Evolutionary conservation across 1,140 invertebrate species (phyloP).

Genomic region (Acromyrmex charruanus): DNA sequence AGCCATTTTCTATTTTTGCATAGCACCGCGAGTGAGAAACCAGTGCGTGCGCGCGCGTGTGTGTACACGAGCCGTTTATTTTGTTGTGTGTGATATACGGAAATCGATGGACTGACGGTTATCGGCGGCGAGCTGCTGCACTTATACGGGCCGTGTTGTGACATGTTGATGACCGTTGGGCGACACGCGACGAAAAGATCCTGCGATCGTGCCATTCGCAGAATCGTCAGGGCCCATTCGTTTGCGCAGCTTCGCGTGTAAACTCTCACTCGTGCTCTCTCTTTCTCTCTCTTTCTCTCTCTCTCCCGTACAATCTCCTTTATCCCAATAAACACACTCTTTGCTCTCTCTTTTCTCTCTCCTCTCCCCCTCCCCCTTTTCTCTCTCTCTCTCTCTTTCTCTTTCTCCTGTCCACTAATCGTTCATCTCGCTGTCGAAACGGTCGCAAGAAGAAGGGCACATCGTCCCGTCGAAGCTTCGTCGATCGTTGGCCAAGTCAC

Average conservation of each 20-base stretch:
- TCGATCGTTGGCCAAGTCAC: conserved; percentile 22
- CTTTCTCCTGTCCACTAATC: background rate
- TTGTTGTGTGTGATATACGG: conserved; percentile 76
- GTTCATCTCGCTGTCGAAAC: conserved; percentile 11
- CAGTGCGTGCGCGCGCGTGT: conserved; percentile 77
- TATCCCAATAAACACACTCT: background rate
- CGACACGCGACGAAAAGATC: conserved; percentile 68
- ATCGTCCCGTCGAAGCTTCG: background rate
- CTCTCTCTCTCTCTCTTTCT: conserved; percentile 22
- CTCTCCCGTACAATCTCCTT: conserved; percentile 60
- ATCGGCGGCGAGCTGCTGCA: conserved; percentile 62
- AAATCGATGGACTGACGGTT: conserved; percentile 75
- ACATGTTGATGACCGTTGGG: conserved; percentile 75
- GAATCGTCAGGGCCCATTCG: background rate
- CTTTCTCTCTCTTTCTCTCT: conserved; percentile 49
- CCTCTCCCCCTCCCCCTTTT: background rate
- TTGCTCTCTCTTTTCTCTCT: background rate
- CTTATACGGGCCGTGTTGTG: conserved; percentile 35
- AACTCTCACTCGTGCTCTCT: conserved; percentile 24
- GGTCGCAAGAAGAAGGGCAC: background rate
- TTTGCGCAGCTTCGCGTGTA: conserved; percentile 76
- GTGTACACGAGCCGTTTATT: conserved; percentile 76
- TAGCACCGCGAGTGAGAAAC: conserved; percentile 82
- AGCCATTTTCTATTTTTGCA: conserved; percentile 87
- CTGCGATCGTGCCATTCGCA: conserved; percentile 58